phyloP scores from a whole-genome alignment of 2,888 invertebrate species.

The Latrodectus hesperus region DNA sequence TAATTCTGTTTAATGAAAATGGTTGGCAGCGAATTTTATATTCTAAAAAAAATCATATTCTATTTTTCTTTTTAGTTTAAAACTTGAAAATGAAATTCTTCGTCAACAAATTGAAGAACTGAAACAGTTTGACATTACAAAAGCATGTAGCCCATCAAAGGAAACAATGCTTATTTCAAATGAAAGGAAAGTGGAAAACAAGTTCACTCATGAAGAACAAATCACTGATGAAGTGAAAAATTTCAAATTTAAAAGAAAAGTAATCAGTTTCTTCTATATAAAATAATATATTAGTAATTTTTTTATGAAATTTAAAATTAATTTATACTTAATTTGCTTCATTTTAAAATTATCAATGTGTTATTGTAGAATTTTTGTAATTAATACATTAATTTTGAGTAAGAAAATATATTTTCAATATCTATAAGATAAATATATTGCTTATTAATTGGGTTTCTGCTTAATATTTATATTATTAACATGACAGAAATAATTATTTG shows the following conservation, averaged over 20 bases:
- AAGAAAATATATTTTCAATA: too few species aligned
- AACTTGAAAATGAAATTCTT: slow-evolving; percentile 40
- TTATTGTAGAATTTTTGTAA: too few species aligned
- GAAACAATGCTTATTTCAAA: background rate
- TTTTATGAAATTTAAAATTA: too few species aligned
- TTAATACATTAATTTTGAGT: too few species aligned
- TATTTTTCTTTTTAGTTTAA: slow-evolving; percentile 30
- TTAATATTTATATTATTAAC: too few species aligned
- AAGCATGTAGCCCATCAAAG: background rate
- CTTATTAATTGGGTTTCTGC: too few species aligned
- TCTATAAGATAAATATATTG: too few species aligned
- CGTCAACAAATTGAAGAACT: slow-evolving; percentile 8
- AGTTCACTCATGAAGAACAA: background rate
- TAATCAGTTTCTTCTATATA: background rate
- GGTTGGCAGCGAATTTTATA: too few species aligned
- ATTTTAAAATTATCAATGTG: too few species aligned
- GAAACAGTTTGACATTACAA: background rate
- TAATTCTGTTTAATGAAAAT: background rate
- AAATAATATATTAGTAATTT: background rate
- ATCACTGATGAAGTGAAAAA: background rate
- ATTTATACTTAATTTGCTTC: too few species aligned
- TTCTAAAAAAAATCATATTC: background rate
- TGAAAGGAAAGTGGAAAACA: background rate
- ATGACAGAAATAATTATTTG: too few species aligned
- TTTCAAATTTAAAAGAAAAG: background rate